Evolutionary conservation across 2,888 invertebrate species (phyloP), one percentile per base, ranked within the genome.

Genomic region (Carterocephalus palaemon): DNA sequence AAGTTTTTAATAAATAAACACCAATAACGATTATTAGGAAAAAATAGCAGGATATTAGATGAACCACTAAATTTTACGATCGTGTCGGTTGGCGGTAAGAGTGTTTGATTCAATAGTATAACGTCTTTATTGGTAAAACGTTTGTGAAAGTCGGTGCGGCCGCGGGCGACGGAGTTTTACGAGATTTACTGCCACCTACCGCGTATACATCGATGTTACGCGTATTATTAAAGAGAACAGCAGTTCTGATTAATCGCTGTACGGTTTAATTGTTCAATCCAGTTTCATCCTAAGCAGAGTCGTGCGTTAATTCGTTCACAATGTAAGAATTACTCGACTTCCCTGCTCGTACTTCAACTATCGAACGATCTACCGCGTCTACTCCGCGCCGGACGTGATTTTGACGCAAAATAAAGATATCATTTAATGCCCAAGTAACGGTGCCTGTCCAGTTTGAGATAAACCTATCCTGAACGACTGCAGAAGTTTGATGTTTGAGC

Each of bases 1-100:
- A 73, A 70, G 72, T 70, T 81, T 76, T 81, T 83, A 84, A 86
- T 86, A 86, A 86, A 86, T 86, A 86, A 86, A 85, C 84, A 84
- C 76, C 84, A 85, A 85, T 86, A 85, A 85, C 79, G 79, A 85
- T 85, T 84, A 85, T 86, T 86, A 85, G 70, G 75, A 79, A 78
- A 78, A 84, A 84, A 84, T 84, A 83, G 85, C 80, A 84, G 84
- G 83, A 84, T 84, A 85, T 85, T 84, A 85, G 72, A 65, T 59
- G 68, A 62, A 69, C 62, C 60, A 57, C 60, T 67, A 72, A 75
- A 70, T 70, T 82, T 79, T 80, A 81, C 74, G 73, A 62, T 65
- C 64, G 73, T 74, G 76, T 82, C 71, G 76, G 70, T 75, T 67
- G 64, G n/a, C 53, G 60, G 57, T 65, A 63, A 60, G 62, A 74